Base-by-base conservation (phyloP, 2,797 vertebrate genomes). In the Gadopsis marmoratus region DNA sequence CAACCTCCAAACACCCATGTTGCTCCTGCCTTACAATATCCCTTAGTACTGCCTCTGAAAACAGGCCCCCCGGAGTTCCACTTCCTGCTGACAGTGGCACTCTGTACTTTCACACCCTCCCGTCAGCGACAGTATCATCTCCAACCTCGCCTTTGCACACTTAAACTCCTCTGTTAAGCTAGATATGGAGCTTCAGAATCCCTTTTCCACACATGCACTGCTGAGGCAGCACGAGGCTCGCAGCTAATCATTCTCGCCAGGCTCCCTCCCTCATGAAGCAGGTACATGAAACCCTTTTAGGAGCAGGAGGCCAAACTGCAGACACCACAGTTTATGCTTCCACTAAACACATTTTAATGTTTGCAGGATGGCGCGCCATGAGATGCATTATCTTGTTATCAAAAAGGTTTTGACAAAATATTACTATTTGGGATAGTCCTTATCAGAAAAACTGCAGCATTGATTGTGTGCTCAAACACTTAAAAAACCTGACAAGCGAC, bases 211-310 rank as follows among this genome's bases (percentile, higher is more conserved):
- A 2, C 10, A 17, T 48, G 19, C 56, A 51, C 10, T 71, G 78
- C 81, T 79, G 86, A 82, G 66, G 66, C 77, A 61, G 83, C 76
- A 31, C 2, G 4, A 19, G 8, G 59, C 71, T 65, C 51, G 33
- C 61, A 19, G 79, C 76, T 80, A 65, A 75, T 78, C 60, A 10
- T n/a, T 14, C 62, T 74, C 74, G 60, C 26, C 21, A 4, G 77
- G 54, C 65, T 51, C n/a, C 9, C 31, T 59, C 37, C 3, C 17
- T 82, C 73, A 26, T 87, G 63, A 85, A 78, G 59, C 45, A 58
- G 71, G 17, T 5, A 59, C 67, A 85, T 85, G 77, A 83, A 83
- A 75, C 51, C 58, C 55, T 26, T 70, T 74, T 48, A n/a, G 35
- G 5, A 60, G 82, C 76, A 69, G 55, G 77, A 35, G 70, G 67